Evolutionary conservation across 1,140 invertebrate genomes (phyloP).

Genomic region (Platorchestia sp.): DNA sequence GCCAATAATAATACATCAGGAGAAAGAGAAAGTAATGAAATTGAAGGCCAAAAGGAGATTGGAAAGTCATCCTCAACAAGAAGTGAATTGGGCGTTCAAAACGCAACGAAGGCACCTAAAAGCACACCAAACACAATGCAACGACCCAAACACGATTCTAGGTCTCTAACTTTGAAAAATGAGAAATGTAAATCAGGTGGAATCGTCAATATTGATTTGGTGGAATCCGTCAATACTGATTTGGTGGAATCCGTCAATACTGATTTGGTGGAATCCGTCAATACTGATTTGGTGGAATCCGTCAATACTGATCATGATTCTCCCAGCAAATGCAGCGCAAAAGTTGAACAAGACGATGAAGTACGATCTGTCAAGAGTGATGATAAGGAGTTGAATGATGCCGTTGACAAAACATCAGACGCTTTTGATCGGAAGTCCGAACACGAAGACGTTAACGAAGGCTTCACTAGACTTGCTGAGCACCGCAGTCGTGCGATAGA

Average conservation of each 20-base stretch:
- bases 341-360: neutral
- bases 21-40: constrained; percentile 71
- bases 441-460: neutral
- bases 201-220: too few relatives aligned
- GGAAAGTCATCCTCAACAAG: neutral
- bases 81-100: neutral
- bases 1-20: neutral
- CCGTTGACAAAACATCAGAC: neutral
- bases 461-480: neutral
- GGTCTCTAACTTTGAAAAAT: neutral
- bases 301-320: neutral
- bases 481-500: constrained; percentile 2
- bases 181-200: neutral
- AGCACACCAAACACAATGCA: neutral
- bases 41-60: neutral
- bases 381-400: neutral
- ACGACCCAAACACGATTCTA: neutral
- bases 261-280: neutral
- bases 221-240: neutral
- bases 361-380: neutral
- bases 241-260: neutral
- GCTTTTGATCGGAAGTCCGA: neutral
- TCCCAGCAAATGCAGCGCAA: neutral
- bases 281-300: neutral
- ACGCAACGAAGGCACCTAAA: neutral